Conservation (phyloP, 1,140 invertebrate species). For the Drosophila littoralis region DNA sequence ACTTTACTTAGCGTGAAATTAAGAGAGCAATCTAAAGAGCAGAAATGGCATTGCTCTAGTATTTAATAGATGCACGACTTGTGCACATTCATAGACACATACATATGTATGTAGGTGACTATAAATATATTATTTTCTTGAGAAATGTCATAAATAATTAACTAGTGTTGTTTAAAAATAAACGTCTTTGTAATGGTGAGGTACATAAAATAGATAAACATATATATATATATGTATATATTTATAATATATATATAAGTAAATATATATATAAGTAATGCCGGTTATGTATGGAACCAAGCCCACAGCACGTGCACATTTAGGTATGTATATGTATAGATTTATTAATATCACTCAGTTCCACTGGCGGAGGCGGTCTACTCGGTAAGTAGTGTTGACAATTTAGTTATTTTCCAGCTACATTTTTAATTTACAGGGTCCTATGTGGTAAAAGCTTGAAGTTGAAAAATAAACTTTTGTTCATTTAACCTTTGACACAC, state of each 20-base stretch:
- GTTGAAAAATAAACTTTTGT: too few relatives aligned
- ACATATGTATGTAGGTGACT: conserved; percentile 11
- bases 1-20: too few relatives aligned
- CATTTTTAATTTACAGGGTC: too few relatives aligned
- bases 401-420: too few relatives aligned
- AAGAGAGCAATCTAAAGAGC: too few relatives aligned
- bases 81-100: background rate
- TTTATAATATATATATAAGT: conserved; percentile 16
- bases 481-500: too few relatives aligned
- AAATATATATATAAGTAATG: conserved; percentile 8
- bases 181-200: background rate
- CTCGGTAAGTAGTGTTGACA: background rate
- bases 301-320: background rate
- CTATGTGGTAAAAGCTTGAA: too few relatives aligned
- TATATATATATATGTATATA: conserved; percentile 12
- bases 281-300: background rate
- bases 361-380: background rate
- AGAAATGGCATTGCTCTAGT: too few relatives aligned
- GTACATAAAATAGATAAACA: background rate
- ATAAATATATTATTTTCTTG: conserved; percentile 7
- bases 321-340: background rate
- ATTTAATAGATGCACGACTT: too few relatives aligned
- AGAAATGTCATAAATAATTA: conserved; percentile 6
- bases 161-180: conserved; percentile 12
- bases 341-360: background rate